These are phyloP conservation scores for Carcharodon carcharias DNA, from an alignment of 2,797 vertebrate species.

Conservation along the genomic window DNA sequence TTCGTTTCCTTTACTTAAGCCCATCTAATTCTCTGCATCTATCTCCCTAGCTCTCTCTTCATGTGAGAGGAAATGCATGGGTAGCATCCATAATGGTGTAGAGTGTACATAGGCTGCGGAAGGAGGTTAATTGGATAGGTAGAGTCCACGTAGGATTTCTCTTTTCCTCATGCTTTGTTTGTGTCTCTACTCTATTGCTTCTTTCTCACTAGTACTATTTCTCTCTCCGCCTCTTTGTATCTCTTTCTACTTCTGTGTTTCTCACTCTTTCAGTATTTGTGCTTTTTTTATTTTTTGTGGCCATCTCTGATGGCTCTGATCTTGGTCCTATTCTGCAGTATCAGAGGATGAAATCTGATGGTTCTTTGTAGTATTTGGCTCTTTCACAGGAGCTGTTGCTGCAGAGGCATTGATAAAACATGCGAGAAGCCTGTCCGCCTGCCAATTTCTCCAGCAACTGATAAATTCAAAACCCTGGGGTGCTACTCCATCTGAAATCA, in stretches of 20 bases:
- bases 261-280: background rate
- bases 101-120: background rate
- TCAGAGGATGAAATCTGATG: background rate
- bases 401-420: background rate
- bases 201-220: background rate
- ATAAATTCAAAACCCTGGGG: background rate
- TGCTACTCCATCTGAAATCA: background rate
- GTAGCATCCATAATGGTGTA: background rate
- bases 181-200: background rate
- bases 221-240: background rate
- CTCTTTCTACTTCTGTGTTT: background rate
- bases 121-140: background rate
- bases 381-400: constrained; percentile 14
- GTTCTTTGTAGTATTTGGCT: background rate
- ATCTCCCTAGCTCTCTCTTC: background rate
- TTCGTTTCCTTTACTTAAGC: background rate
- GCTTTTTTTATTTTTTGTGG: background rate
- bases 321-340: background rate
- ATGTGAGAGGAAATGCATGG: background rate
- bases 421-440: background rate
- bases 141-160: background rate
- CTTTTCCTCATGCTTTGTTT: background rate
- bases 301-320: background rate
- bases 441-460: constrained; percentile 6
- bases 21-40: background rate